These are phyloP conservation scores for Aphis gossypii DNA, from an alignment of 1,140 invertebrate species.

Conservation along the genomic window DNA sequence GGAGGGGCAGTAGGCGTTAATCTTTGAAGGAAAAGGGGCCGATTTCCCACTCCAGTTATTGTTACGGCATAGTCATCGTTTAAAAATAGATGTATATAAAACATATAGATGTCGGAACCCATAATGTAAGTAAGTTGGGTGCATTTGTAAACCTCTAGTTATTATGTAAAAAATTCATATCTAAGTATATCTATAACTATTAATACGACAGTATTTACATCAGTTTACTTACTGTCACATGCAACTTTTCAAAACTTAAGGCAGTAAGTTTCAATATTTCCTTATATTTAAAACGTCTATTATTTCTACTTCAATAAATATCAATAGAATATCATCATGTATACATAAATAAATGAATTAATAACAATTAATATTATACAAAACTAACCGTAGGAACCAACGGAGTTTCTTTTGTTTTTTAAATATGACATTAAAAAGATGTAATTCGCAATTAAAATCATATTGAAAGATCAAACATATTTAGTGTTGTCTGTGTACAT, in stretches of 20 bases:
- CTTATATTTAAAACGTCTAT: not conserved
- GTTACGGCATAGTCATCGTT: not conserved
- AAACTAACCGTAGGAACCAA: not conserved
- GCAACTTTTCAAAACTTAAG: not conserved
- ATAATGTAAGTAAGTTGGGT: not conserved
- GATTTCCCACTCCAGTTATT: conserved; percentile 12
- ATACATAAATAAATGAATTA: not conserved
- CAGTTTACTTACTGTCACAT: not conserved
- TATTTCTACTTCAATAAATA: no score
- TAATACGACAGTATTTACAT: not conserved
- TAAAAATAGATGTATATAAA: not conserved
- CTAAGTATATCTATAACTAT: not conserved
- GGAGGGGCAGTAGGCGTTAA: not conserved
- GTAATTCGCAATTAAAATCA: not conserved
- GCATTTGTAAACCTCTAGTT: not conserved
- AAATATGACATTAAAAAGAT: not conserved
- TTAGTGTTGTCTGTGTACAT: not conserved
- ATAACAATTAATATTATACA: not conserved
- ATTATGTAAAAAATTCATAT: not conserved
- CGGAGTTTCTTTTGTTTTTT: not conserved
- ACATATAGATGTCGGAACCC: not conserved
- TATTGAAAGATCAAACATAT: no score
- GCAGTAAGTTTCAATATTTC: not conserved
- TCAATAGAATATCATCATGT: not conserved
- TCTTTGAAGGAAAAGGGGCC: not conserved